phyloP scores from a whole-genome alignment of 2,797 vertebrate genomes.

The Craterocephalus amniculus region DNA sequence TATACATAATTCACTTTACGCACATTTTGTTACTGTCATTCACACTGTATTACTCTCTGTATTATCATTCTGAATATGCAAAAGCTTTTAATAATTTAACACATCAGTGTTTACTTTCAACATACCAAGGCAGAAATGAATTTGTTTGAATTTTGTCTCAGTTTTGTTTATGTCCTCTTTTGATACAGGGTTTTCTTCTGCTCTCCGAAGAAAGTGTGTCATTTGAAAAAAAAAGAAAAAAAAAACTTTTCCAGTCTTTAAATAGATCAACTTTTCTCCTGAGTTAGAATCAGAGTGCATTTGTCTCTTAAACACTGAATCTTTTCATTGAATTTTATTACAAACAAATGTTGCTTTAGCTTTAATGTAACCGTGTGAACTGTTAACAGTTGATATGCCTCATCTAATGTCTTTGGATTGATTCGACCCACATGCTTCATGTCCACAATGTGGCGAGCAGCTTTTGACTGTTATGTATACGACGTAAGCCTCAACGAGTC shows the following conservation, averaged over 20 bases:
- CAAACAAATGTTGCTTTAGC: conserved; percentile 39
- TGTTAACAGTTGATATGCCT: conserved; percentile 23
- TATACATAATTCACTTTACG: conserved; percentile 86
- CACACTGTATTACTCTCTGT: conserved; percentile 69
- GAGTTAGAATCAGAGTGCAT: conserved; percentile 59
- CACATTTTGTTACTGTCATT: conserved; percentile 84
- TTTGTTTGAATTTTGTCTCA: conserved; percentile 87
- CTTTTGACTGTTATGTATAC: conserved; percentile 64
- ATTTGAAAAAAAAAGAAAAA: conserved; percentile 62
- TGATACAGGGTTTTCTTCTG: conserved; percentile 61
- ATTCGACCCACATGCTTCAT: conserved; percentile 71
- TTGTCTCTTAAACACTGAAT: conserved; percentile 62
- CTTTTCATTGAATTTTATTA: conserved; percentile 52
- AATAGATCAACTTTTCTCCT: conserved; percentile 52
- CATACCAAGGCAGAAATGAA: conserved; percentile 71
- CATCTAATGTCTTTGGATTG: conserved; percentile 44
- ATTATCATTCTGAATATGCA: conserved; percentile 86
- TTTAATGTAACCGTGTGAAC: conserved; percentile 3
- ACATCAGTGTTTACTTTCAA: conserved; percentile 80
- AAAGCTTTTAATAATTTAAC: conserved; percentile 86
- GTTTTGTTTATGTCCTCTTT: conserved; percentile 81
- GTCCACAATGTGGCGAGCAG: conserved; percentile 80
- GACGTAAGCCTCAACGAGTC: conserved; percentile 62
- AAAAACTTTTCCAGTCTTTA: conserved; percentile 53
- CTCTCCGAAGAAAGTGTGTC: conserved; percentile 67